A percentile compares a stretch with the other conserved stretches of the same genome.
These are phyloP conservation scores for Sylvilagus bachmani DNA, from an alignment of 2,113 vertebrate species.

Conservation along the genomic window DNA sequence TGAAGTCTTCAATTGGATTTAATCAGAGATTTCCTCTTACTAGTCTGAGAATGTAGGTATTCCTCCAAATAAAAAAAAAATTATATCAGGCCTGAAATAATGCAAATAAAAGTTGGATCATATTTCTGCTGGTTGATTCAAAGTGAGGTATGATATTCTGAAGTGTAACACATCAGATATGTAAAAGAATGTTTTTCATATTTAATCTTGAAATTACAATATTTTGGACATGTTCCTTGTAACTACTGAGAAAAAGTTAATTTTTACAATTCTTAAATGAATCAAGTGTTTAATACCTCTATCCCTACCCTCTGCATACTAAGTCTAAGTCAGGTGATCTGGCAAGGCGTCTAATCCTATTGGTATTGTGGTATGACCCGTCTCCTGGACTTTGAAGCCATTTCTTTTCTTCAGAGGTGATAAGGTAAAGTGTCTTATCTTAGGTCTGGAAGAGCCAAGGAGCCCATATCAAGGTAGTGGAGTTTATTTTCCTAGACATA, in stretches of 20 bases:
- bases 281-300: background rate
- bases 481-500: slow-evolving; percentile 69
- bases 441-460: slow-evolving; percentile 75
- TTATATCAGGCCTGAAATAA: slow-evolving; percentile 18
- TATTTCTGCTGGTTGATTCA: slow-evolving; percentile 39
- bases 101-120: slow-evolving; percentile 37
- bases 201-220: slow-evolving; percentile 19
- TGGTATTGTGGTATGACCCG: slow-evolving; percentile 80
- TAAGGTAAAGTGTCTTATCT: slow-evolving; percentile 86
- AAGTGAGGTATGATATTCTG: background rate
- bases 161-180: background rate
- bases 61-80: slow-evolving; percentile 43
- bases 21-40: slow-evolving; percentile 13
- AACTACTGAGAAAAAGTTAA: background rate
- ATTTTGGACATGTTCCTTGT: background rate
- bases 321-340: slow-evolving; percentile 82
- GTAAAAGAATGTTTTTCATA: background rate
- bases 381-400: slow-evolving; percentile 81
- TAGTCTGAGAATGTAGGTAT: background rate
- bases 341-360: slow-evolving; percentile 79
- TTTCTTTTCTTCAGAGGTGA: slow-evolving; percentile 83
- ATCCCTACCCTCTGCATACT: background rate
- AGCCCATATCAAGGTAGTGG: slow-evolving; percentile 70
- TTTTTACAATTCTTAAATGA: background rate
- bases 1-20: slow-evolving; percentile 21